Evolutionary conservation across 2,113 vertebrate species (phyloP).

Genomic region (Ia io): DNA sequence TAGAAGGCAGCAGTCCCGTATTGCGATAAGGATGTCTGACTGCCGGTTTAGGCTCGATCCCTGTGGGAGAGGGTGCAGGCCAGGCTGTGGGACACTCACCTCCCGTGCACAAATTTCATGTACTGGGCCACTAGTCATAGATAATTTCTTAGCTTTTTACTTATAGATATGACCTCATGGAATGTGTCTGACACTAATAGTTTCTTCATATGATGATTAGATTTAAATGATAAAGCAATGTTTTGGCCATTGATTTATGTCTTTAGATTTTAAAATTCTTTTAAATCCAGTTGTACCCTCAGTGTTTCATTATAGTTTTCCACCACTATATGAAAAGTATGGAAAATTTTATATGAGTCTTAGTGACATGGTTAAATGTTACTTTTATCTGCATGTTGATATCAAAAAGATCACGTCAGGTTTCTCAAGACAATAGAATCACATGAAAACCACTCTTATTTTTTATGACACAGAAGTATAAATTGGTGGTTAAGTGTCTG

Average conservation of each 20-base stretch:
- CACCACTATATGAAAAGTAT: background rate
- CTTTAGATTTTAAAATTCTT: background rate
- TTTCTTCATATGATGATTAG: background rate
- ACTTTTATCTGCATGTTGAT: background rate
- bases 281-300: background rate
- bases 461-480: background rate
- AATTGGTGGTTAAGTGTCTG: background rate
- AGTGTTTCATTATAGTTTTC: background rate
- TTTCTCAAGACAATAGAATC: background rate
- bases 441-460: background rate
- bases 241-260: background rate
- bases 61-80: too few species aligned
- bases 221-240: background rate
- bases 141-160: background rate
- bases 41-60: too few species aligned
- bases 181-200: background rate
- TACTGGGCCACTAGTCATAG: background rate
- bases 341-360: background rate
- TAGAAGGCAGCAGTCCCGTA: too few species aligned
- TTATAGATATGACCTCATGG: background rate
- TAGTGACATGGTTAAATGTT: background rate
- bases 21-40: too few species aligned
- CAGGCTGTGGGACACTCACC: too few species aligned
- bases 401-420: background rate
- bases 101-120: too few species aligned